A percentile compares a stretch with the other conserved stretches of the same genome.
Evolutionary conservation across 2,797 vertebrate genomes (phyloP).

Genomic region (Phrynocephalus forsythii): DNA sequence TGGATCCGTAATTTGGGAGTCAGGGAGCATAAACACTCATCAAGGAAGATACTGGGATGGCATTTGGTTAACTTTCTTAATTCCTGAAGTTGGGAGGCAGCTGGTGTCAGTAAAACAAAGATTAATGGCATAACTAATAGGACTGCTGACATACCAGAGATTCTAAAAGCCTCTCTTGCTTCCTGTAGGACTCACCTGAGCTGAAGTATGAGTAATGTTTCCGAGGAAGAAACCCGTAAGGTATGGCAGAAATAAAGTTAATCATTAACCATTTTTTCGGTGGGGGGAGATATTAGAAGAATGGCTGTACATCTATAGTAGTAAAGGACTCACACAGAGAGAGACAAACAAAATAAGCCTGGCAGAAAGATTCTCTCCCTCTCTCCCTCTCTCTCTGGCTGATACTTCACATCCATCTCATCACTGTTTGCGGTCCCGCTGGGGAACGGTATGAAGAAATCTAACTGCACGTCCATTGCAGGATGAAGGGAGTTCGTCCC

Average conservation of each 20-base stretch:
- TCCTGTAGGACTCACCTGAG: not conserved
- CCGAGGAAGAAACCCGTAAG: not conserved
- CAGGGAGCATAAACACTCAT: conserved; percentile 34
- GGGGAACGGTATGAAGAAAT: too few relatives aligned
- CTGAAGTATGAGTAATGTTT: too few relatives aligned
- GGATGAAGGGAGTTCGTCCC: too few relatives aligned
- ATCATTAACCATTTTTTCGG: not conserved
- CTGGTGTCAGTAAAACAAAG: conserved; percentile 25
- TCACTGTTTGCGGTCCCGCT: too few relatives aligned
- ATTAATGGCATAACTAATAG: conserved; percentile 38
- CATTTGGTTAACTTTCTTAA: conserved; percentile 31
- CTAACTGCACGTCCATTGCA: too few relatives aligned
- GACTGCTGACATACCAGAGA: conserved; percentile 23
- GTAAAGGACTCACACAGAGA: too few relatives aligned
- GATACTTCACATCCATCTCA: too few relatives aligned
- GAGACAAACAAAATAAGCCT: too few relatives aligned
- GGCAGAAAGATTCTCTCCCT: not conserved
- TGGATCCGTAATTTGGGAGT: conserved; percentile 16
- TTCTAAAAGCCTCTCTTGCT: not conserved
- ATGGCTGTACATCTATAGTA: too few relatives aligned
- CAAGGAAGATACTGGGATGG: conserved; percentile 26
- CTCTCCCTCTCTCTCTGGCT: too few relatives aligned
- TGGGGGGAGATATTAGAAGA: too few relatives aligned
- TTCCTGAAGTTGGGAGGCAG: conserved; percentile 8
- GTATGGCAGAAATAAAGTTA: not conserved